Conservation (phyloP, 2,797 vertebrate genomes). For the Amblyraja radiata region DNA sequence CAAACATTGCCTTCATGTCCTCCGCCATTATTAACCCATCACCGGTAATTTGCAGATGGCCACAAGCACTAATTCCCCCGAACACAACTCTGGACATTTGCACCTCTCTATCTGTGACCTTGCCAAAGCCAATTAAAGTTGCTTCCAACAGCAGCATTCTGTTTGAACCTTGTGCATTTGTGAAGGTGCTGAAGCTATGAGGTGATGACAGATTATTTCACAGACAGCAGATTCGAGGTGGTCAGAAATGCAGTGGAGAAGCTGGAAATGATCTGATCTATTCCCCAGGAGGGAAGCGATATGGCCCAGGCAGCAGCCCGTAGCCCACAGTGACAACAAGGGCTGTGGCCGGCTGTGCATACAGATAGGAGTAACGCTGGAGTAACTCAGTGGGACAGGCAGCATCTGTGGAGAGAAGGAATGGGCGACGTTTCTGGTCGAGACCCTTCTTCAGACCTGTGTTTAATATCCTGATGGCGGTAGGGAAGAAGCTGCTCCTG, state of each 20-base stretch:
- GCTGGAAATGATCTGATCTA: background rate
- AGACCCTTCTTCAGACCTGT: no score
- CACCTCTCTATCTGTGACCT: background rate
- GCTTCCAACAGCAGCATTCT: background rate
- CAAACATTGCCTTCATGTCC: background rate
- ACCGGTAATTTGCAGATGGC: background rate
- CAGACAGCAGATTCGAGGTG: background rate
- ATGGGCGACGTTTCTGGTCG: no score
- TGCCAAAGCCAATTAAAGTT: background rate
- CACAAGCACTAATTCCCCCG: background rate
- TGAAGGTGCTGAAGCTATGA: background rate
- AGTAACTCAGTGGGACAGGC: no score
- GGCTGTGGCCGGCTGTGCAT: no score
- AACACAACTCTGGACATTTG: background rate
- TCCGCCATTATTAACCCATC: background rate
- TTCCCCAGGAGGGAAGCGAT: background rate
- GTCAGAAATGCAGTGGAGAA: background rate
- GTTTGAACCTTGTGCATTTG: background rate
- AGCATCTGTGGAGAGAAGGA: no score
- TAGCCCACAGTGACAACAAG: no score
- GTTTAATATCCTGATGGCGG: no score
- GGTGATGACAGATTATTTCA: background rate
- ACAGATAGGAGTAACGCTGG: no score
- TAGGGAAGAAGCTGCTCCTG: no score
- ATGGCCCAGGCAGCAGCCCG: no score